These are phyloP conservation scores for Sarcophaga carnaria DNA, from an alignment of 2,888 invertebrate species.

Conservation along the genomic window DNA sequence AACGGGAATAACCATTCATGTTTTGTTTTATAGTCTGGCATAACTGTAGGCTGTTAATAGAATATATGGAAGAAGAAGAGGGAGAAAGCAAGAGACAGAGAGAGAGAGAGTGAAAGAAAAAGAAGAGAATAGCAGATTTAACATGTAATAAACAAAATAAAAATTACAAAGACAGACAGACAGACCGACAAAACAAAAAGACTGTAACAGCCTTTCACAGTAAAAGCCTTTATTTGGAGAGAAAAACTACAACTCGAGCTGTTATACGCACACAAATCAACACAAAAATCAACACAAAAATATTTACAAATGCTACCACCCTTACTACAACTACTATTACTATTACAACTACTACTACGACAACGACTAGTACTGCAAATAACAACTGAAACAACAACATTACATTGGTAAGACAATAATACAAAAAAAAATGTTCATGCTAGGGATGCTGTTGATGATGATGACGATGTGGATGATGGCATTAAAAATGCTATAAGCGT, in stretches of 20 bases:
- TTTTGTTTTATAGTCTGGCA: slow-evolving; percentile 59
- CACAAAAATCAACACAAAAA: slow-evolving; percentile 5
- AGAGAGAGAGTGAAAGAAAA: neutral
- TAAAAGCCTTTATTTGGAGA: slow-evolving; percentile 31
- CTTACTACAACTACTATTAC: too few relatives aligned
- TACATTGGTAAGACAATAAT: slow-evolving; percentile 19
- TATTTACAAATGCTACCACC: slow-evolving; percentile 41
- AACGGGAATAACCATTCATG: slow-evolving; percentile 42
- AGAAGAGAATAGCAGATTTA: slow-evolving; percentile 30
- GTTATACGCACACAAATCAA: slow-evolving; percentile 1
- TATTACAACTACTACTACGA: too few relatives aligned
- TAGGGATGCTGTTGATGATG: neutral
- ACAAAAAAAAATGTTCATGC: slow-evolving; percentile 33
- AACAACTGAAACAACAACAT: too few relatives aligned
- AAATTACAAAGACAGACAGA: neutral
- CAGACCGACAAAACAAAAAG: neutral
- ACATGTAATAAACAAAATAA: slow-evolving; percentile 26
- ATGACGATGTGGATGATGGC: slow-evolving; percentile 43
- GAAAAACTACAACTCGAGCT: neutral
- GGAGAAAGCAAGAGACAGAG: too few relatives aligned
- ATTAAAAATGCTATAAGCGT: slow-evolving; percentile 67
- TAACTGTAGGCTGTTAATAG: slow-evolving; percentile 36
- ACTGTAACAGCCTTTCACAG: slow-evolving; percentile 7
- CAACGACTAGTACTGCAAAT: neutral
- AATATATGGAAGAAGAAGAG: too few relatives aligned